A percentile compares a stretch with the other conserved stretches of the same genome.
Evolutionary conservation across 2,888 invertebrate genomes (phyloP).

Genomic region (Agapetus fuscipes): DNA sequence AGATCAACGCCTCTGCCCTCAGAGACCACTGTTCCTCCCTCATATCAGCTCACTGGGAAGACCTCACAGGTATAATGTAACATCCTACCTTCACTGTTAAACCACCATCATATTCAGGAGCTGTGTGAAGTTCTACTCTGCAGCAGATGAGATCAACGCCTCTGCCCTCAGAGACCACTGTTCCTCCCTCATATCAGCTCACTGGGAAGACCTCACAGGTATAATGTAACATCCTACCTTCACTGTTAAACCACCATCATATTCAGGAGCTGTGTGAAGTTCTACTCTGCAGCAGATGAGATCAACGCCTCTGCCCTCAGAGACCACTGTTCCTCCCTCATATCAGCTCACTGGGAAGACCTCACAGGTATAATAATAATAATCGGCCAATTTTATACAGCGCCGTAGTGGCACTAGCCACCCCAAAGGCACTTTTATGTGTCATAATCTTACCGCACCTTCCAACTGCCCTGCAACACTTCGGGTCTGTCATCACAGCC

Average conservation of each 20-base stretch:
- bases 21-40: constrained; percentile 82
- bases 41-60: constrained; percentile 90
- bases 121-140: constrained; percentile 83
- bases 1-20: constrained; percentile 70
- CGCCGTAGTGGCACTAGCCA: too few relatives aligned
- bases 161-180: constrained; percentile 74
- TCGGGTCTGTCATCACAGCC: too few relatives aligned
- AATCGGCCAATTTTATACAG: too few relatives aligned
- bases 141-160: constrained; percentile 86
- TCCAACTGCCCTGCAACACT: too few relatives aligned
- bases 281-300: constrained; percentile 91
- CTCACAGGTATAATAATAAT: constrained; percentile 53
- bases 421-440: too few relatives aligned
- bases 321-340: constrained; percentile 82
- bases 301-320: constrained; percentile 70
- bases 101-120: too few relatives aligned
- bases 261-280: constrained; percentile 64
- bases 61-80: constrained; percentile 54
- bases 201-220: constrained; percentile 77
- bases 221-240: too few relatives aligned
- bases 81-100: too few relatives aligned
- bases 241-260: too few relatives aligned
- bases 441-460: too few relatives aligned
- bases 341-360: constrained; percentile 88
- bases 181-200: constrained; percentile 82